Percentiles rank a stretch among this genome's conserved stretches.
These are phyloP conservation scores for Caradrina kadenii DNA, from an alignment of 2,888 invertebrate genomes.

Conservation along the genomic window DNA sequence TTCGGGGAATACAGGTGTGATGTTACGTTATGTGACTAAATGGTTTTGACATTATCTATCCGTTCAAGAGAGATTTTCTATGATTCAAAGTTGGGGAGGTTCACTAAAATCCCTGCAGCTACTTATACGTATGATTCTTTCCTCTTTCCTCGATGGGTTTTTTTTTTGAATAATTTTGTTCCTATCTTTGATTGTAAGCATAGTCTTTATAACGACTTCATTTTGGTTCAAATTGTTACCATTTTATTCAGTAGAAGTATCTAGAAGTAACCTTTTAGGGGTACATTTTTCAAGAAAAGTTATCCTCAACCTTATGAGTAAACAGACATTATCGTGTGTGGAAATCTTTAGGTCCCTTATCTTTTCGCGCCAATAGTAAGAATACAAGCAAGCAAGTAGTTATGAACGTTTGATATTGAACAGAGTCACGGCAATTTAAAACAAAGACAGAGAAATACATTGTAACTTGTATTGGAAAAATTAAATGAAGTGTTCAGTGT, in stretches of 20 bases:
- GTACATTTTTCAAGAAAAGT: background rate
- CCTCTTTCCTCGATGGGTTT: too few species aligned
- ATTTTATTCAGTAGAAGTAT: background rate
- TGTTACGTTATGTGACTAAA: too few species aligned
- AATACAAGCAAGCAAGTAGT: background rate
- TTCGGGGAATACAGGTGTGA: too few species aligned
- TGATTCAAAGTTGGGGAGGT: too few species aligned
- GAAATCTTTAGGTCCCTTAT: slow-evolving; percentile 4
- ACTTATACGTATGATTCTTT: too few species aligned
- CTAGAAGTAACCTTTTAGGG: background rate
- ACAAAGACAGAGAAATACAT: background rate
- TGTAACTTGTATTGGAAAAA: background rate
- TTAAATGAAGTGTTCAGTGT: background rate
- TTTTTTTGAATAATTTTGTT: too few species aligned
- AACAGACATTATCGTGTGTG: background rate
- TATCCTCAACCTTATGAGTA: background rate
- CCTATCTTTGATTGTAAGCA: too few species aligned
- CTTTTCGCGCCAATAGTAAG: slow-evolving; percentile 28
- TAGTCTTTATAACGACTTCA: background rate
- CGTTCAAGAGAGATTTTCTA: background rate
- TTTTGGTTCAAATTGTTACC: background rate
- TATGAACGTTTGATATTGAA: slow-evolving; percentile 5
- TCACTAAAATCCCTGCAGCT: too few species aligned
- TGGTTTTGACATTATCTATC: background rate
- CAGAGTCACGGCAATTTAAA: slow-evolving; percentile 20